Base-by-base conservation (phyloP, 1,140 invertebrate genomes). In the Pemphigus obesinymphae region DNA sequence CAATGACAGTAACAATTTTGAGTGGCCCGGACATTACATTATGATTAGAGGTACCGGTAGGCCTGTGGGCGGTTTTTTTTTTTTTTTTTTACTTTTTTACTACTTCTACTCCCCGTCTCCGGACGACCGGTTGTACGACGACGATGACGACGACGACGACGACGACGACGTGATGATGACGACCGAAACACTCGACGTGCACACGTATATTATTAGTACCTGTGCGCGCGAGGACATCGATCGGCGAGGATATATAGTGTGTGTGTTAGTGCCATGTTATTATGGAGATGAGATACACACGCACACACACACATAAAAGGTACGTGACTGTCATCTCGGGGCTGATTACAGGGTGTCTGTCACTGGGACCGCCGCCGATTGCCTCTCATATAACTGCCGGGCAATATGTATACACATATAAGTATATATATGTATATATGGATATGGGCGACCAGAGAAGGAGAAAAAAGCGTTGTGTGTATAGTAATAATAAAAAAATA, bases 1-100 rank as follows among this genome's bases (percentile, higher is more conserved):
- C 76, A 80, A 80, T 80, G 76, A 80, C 76, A 80, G 76, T 80
- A 80, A 80, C 76, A 80, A 80, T 80, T 80, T 80, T 80, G 76
- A 80, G 76, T 80, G 76, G 76, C 53, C 76, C 76, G 55, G 55
- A 73, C 76, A 45, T 80, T 58, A 61, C 76, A 40, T 78, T 78
- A 55, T 78, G 76, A 80, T 80, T 80, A 80, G 76, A 58, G n/a
- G 55, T 58, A 45, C 76, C 76, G 76, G 76, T 80, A 80, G 76
- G 76, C 76, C 76, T 63, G 76, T 80, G 76, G 76, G 76, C 76
- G 76, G 37, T 61, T 61, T 80, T 58, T n/a, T 50, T 31, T 10
- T 73, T 31, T 34, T 29, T 72, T n/a, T 50, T 31, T 10, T 73
- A 29, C n/a, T 29, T 72, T 50, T 31, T 50, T 72, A 48, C 17